Percentiles rank a stretch among this genome's conserved stretches.
Conservation (phyloP, 2,113 vertebrate genomes). For the Arvicanthis niloticus region DNA sequence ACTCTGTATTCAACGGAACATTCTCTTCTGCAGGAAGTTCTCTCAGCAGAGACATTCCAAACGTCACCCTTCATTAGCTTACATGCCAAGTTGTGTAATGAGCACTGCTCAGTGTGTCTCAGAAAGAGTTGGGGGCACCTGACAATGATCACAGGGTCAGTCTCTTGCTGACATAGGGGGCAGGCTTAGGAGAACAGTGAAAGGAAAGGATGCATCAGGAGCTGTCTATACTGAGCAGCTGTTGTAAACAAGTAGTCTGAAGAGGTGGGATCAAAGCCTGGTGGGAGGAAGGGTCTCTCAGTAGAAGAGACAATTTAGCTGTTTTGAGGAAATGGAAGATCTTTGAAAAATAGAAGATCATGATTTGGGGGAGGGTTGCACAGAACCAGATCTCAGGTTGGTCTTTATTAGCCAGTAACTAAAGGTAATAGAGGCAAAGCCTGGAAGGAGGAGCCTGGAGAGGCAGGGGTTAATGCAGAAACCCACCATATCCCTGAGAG, state of each 20-base stretch:
- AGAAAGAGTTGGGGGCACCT: background rate
- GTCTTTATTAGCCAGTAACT: background rate
- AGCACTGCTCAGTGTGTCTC: background rate
- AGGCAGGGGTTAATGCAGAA: background rate
- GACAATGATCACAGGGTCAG: background rate
- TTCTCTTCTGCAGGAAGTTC: background rate
- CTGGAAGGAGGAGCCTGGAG: no score
- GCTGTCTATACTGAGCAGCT: accelerated
- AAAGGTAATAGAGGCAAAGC: background rate
- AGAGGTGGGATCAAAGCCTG: background rate
- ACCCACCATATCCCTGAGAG: background rate
- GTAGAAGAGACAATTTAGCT: background rate
- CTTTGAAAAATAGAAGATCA: no score
- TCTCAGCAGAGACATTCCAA: background rate
- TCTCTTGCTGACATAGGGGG: background rate
- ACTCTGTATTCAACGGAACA: accelerated
- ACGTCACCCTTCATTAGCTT: background rate
- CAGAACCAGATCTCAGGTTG: background rate
- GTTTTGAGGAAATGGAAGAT: background rate
- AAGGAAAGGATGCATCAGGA: no score
- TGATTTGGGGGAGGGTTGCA: background rate
- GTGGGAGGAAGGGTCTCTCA: background rate
- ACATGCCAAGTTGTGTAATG: background rate
- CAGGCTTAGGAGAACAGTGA: background rate
- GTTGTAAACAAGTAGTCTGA: accelerated